These are phyloP conservation scores for Xestia xanthographa DNA, from an alignment of 2,888 invertebrate genomes.

Conservation along the genomic window DNA sequence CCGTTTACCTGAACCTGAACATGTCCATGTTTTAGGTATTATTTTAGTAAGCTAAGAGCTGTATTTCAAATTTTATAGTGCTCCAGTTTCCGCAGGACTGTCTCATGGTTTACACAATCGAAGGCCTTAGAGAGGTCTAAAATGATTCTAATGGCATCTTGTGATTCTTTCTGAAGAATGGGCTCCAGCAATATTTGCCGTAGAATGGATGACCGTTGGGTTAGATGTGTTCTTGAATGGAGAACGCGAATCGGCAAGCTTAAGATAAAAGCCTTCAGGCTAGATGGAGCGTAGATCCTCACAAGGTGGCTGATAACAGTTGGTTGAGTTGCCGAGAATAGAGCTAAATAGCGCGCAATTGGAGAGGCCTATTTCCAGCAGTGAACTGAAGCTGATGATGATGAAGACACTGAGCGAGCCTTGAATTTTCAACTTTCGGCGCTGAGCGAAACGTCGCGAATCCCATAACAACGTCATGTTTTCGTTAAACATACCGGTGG, in stretches of 20 bases:
- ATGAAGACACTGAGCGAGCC: not conserved
- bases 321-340: not conserved
- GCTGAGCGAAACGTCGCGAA: not conserved
- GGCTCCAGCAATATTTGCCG: not conserved
- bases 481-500: constrained; percentile 44
- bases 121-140: not conserved
- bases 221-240: not conserved
- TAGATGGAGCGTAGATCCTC: not conserved
- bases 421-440: not conserved
- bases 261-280: not conserved
- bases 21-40: not conserved
- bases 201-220: not conserved
- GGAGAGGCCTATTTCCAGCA: not conserved
- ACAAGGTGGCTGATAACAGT: not conserved
- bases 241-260: not conserved
- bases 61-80: not conserved
- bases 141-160: not conserved
- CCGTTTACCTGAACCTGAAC: not conserved
- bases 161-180: not conserved
- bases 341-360: not conserved
- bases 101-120: not conserved
- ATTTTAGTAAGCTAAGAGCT: not conserved
- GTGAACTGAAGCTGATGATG: not conserved
- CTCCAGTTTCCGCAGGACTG: not conserved
- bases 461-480: not conserved